Evolutionary conservation across 1,140 invertebrate genomes (phyloP).

Genomic region (Drosophila virilis): DNA sequence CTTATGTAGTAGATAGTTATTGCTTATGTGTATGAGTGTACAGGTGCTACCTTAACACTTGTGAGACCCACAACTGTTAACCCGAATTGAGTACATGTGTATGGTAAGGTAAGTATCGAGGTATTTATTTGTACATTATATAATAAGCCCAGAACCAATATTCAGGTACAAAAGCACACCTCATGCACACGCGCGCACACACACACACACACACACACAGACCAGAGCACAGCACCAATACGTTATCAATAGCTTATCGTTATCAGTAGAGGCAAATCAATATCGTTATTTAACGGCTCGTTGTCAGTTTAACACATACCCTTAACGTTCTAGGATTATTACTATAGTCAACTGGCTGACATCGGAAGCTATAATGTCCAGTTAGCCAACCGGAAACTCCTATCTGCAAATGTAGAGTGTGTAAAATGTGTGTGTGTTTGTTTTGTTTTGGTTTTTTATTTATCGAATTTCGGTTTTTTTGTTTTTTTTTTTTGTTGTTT

Average conservation of each 20-base stretch:
- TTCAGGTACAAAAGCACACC: not conserved
- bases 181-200: constrained; percentile 22
- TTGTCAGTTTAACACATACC: constrained; percentile 86
- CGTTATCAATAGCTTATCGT: constrained; percentile 35
- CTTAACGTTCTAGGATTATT: constrained; percentile 94
- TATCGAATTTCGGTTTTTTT: not conserved
- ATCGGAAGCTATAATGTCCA: constrained; percentile 96
- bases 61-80: constrained; percentile 21
- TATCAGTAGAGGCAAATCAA: constrained; percentile 51
- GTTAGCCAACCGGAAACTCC: constrained; percentile 93
- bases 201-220: not conserved
- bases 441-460: not conserved
- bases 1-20: constrained; percentile 14
- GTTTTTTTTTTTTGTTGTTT: constrained; percentile 13
- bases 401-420: constrained; percentile 89
- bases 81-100: constrained; percentile 25
- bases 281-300: constrained; percentile 59
- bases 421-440: constrained; percentile 50
- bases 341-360: constrained; percentile 97
- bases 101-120: constrained; percentile 7
- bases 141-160: constrained; percentile 36
- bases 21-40: constrained; percentile 1
- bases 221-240: not conserved
- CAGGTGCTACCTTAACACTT: not conserved
- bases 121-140: not conserved